Evolutionary conservation across 1,140 invertebrate species (phyloP), one percentile per base, ranked within the genome.

Genomic region (Caenorhabditis latens): DNA sequence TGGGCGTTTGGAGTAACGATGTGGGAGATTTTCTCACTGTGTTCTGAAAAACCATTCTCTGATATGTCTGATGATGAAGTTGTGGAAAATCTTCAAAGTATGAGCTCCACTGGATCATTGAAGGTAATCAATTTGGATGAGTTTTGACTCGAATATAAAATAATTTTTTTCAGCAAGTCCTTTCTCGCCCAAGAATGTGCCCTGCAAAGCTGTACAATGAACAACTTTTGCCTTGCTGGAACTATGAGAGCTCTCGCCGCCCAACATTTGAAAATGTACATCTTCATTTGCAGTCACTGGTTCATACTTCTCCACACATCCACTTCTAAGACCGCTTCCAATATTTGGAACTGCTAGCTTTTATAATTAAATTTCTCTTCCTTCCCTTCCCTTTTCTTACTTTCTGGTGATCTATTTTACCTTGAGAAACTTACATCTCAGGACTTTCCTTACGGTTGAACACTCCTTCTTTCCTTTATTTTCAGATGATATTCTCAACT

Each of bases 1-100:
- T 97, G 96, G 96, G 95, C 96, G 46, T 97, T 96, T 92, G 96
- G 95, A n/a, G 95, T 97, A 4, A 95, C 96, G 55, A 94, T 96
- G 46, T 97, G 96, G 96, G 96, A 97, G 93, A 95, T 97, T 75
- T 93, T 97, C 88, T 96, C 88, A 6, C n/a, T 61, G 32, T 83
- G 85, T n/a, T 50, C 61, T 8, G 55, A 87, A 50, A 85, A 90
- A 75, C 89, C 89, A 19, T 88, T 71, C 86, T 40, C 75, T 13
- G 24, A 84, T 71, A 43, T 90, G 24, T 71, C 79, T 21, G 89
- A 90, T 87, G 86, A 87, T n/a, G 67, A 90, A 63, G 88, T 90
- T 4, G 61, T 90, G n/a, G 75, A 89, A 40, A 90, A 90, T 79
- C 58, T 90, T 9, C 89, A 90, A 55, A 63, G 55, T 58, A 84